Percentiles rank a stretch among this genome's conserved stretches.
These are phyloP conservation scores for Ephestia elutella DNA, from an alignment of 1,140 invertebrate genomes.

Conservation along the genomic window DNA sequence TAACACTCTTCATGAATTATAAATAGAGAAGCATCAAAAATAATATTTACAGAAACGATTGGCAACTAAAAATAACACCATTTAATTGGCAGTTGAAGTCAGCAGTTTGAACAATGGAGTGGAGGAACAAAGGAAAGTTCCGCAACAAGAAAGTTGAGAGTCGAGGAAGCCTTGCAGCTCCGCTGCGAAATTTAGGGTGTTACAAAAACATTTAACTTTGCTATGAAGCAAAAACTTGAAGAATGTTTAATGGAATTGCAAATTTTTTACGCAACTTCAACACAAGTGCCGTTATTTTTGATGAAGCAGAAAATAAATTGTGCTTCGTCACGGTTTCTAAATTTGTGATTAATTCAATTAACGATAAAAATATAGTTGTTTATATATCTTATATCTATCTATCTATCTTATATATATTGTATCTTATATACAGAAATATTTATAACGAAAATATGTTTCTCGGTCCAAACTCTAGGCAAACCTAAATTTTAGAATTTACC, in stretches of 20 bases:
- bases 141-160: constrained; percentile 12
- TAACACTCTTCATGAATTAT: too few species aligned
- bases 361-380: too few species aligned
- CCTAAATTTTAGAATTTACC: too few species aligned
- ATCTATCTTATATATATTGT: too few species aligned
- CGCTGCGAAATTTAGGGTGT: constrained; percentile 11
- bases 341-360: too few species aligned
- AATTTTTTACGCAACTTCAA: neutral
- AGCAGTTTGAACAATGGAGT: constrained; percentile 9
- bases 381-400: too few species aligned
- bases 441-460: too few species aligned
- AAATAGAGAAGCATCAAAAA: too few species aligned
- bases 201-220: constrained; percentile 15
- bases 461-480: too few species aligned
- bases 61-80: constrained; percentile 13
- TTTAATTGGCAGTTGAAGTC: constrained; percentile 11
- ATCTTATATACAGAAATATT: too few species aligned
- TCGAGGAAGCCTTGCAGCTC: constrained; percentile 8
- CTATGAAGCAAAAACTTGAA: constrained; percentile 4
- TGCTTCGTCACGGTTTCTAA: too few species aligned
- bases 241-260: constrained; percentile 12
- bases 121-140: constrained; percentile 12
- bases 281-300: neutral
- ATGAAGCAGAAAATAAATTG: constrained; percentile 10
- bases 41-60: neutral